Percentiles rank a stretch among this genome's conserved stretches.
These are phyloP conservation scores for Torymus texanus DNA, from an alignment of 2,888 invertebrate genomes.

Conservation along the genomic window DNA sequence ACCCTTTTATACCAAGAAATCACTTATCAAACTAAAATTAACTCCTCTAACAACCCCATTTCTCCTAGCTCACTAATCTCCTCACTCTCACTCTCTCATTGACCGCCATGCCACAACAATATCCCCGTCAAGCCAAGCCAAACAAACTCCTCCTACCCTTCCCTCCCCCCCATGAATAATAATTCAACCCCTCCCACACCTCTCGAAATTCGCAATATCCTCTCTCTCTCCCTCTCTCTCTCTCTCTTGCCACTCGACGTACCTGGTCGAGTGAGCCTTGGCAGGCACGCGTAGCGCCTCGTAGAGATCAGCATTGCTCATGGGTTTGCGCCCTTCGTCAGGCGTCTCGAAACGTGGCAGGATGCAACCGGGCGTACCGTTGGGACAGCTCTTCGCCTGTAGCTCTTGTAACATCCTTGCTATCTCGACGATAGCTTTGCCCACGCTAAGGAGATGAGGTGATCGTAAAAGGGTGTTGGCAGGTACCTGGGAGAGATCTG, in stretches of 20 bases:
- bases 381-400: slow-evolving; percentile 55
- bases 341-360: slow-evolving; percentile 63
- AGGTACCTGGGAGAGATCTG: slow-evolving; percentile 59
- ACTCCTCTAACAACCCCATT: too few species aligned
- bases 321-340: slow-evolving; percentile 53
- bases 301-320: slow-evolving; percentile 66
- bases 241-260: slow-evolving; percentile 30
- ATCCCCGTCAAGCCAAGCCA: too few species aligned
- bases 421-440: slow-evolving; percentile 67
- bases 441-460: slow-evolving; percentile 68
- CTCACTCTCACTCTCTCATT: too few species aligned
- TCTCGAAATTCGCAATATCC: too few species aligned
- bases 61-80: too few species aligned
- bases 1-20: too few species aligned
- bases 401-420: slow-evolving; percentile 62
- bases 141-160: too few species aligned
- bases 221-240: too few species aligned
- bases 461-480: slow-evolving; percentile 63
- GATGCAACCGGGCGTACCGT: slow-evolving; percentile 55
- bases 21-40: too few species aligned
- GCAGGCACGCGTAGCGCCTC: slow-evolving; percentile 65
- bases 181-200: too few species aligned
- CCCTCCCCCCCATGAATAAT: too few species aligned
- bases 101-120: too few species aligned
- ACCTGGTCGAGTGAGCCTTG: slow-evolving; percentile 64